Evolutionary conservation across 2,888 invertebrate genomes (phyloP).

Genomic region (Cataglyphis livida): DNA sequence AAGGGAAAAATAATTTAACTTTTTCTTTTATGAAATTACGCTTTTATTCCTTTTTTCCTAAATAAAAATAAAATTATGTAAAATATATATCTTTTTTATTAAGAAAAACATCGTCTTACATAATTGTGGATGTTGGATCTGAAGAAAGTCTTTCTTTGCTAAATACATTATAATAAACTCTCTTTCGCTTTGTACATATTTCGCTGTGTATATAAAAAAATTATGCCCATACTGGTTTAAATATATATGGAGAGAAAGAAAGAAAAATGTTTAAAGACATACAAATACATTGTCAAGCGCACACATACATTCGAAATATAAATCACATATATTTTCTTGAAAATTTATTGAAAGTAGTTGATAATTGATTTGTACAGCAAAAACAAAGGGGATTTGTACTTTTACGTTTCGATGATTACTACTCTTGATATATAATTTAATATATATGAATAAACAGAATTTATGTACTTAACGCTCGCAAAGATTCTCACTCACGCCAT

Average conservation of each 20-base stretch:
- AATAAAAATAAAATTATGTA: slow-evolving; percentile 43
- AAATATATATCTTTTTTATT: slow-evolving; percentile 28
- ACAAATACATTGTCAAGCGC: background rate
- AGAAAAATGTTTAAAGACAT: background rate
- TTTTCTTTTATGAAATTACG: slow-evolving; percentile 24
- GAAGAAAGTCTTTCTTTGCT: slow-evolving; percentile 12
- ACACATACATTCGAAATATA: slow-evolving; percentile 6
- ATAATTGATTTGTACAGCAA: background rate
- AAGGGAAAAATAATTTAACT: background rate
- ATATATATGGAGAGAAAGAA: background rate
- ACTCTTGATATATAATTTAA: slow-evolving; percentile 3
- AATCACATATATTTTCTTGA: background rate
- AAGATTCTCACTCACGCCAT: background rate
- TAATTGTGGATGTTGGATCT: slow-evolving; percentile 1
- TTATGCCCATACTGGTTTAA: slow-evolving; percentile 9
- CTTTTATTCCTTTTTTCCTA: slow-evolving; percentile 7
- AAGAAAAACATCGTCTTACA: slow-evolving; percentile 34
- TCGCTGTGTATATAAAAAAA: background rate
- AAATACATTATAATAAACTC: background rate
- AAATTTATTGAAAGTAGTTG: background rate
- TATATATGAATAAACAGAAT: slow-evolving; percentile 2
- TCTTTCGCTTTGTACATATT: slow-evolving; percentile 22
- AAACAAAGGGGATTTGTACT: background rate
- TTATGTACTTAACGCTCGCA: background rate
- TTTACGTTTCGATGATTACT: background rate